phyloP scores from a whole-genome alignment of 2,113 vertebrate species.

The Hystrix cristata region DNA sequence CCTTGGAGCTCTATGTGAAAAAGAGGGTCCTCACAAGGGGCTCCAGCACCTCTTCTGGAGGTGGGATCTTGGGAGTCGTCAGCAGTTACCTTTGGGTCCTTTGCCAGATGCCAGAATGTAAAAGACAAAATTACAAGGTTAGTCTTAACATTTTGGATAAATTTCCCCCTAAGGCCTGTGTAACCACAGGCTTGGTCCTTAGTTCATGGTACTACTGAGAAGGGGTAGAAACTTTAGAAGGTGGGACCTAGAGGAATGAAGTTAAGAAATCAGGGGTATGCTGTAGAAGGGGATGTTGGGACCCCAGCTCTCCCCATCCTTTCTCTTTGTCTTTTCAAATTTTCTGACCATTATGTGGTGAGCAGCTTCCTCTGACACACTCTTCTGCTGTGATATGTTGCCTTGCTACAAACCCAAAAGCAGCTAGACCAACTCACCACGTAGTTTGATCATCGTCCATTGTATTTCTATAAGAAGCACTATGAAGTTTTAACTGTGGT shows the following conservation, averaged over 20 bases:
- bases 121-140: background rate
- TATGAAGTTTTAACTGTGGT: background rate
- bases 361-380: background rate
- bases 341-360: background rate
- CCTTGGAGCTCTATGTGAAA: background rate
- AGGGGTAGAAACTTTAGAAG: background rate
- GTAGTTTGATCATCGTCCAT: background rate
- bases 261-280: background rate
- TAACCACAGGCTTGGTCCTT: background rate
- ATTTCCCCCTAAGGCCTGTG: background rate
- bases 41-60: background rate
- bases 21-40: background rate
- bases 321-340: background rate
- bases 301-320: too few species aligned
- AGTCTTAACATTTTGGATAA: background rate
- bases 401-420: background rate
- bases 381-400: background rate
- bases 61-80: background rate
- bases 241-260: background rate
- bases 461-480: slow-evolving; percentile 41
- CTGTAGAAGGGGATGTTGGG: background rate
- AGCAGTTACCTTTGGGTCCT: background rate
- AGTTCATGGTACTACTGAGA: background rate
- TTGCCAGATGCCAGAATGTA: background rate
- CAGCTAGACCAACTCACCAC: background rate